Evolutionary conservation across 2,113 vertebrate genomes (phyloP).

Genomic region (Menidia beryllina): DNA sequence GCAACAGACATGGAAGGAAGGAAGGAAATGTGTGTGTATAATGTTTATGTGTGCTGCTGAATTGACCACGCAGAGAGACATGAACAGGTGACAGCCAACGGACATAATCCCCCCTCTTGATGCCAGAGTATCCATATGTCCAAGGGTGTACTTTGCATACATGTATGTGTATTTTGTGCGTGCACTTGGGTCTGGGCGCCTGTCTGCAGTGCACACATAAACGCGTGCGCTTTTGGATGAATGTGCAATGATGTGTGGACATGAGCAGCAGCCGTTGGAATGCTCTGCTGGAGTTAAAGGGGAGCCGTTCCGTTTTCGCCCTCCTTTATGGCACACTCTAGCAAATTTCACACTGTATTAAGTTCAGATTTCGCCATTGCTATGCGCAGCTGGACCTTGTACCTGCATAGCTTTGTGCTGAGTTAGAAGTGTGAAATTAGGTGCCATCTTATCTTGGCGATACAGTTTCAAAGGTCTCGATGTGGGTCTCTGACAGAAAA

Average conservation of each 20-base stretch:
- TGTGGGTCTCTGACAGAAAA: constrained; percentile 14
- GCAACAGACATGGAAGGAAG: constrained; percentile 9
- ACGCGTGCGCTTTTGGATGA: constrained; percentile 23
- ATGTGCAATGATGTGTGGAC: constrained; percentile 63
- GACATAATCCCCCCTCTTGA: constrained; percentile 72
- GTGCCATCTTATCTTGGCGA: constrained; percentile 50
- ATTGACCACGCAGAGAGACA: constrained; percentile 50
- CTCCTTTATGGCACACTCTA: constrained; percentile 49
- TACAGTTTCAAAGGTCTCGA: constrained; percentile 60
- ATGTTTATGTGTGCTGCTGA: constrained; percentile 22
- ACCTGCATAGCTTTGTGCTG: constrained; percentile 61
- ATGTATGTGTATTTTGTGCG: constrained; percentile 64
- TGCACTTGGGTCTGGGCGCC: constrained; percentile 25
- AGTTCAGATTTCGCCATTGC: constrained; percentile 69
- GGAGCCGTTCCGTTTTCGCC: constrained; percentile 69
- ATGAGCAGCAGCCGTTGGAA: constrained; percentile 70
- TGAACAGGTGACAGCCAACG: constrained; percentile 75
- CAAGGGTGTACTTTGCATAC: constrained; percentile 48
- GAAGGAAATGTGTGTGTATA: constrained; percentile 12
- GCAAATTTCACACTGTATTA: constrained; percentile 75
- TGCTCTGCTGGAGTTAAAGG: constrained; percentile 62
- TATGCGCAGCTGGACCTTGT: constrained; percentile 65
- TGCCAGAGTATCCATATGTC: constrained; percentile 57
- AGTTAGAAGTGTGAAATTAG: constrained; percentile 60
- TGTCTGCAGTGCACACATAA: constrained; percentile 47